Conservation (phyloP, 2,888 invertebrate genomes). For the Yponomeuta plumbellus region DNA sequence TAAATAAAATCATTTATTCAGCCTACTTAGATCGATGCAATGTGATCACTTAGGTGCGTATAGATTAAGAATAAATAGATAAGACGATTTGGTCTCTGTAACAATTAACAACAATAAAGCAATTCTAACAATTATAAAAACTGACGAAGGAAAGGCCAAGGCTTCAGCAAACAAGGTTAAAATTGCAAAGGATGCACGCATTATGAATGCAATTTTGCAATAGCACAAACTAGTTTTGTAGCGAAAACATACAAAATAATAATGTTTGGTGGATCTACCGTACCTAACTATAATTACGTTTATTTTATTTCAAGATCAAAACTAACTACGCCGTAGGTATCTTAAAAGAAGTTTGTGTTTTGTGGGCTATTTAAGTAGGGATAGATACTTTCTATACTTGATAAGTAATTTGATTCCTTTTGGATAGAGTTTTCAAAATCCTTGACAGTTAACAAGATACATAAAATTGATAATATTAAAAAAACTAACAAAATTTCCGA, state of each 20-base stretch:
- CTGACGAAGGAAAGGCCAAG: conserved; percentile 14
- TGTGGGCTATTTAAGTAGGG: too few species aligned
- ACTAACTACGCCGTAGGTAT: background rate
- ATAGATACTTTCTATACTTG: too few species aligned
- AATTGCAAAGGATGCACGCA: conserved; percentile 14
- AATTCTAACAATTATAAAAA: background rate
- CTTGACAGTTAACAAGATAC: too few species aligned
- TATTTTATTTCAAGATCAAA: background rate
- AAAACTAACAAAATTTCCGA: too few species aligned
- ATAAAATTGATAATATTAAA: too few species aligned
- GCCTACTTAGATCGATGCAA: too few species aligned
- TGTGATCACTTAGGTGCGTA: too few species aligned
- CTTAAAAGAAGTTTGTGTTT: too few species aligned
- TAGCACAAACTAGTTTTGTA: conserved; percentile 2
- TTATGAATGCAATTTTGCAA: conserved; percentile 11
- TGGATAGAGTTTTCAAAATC: too few species aligned
- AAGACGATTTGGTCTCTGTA: background rate
- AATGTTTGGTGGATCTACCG: background rate
- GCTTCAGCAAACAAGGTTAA: conserved; percentile 2
- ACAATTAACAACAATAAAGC: background rate
- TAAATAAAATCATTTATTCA: too few species aligned
- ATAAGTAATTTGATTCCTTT: too few species aligned
- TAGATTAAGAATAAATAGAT: too few species aligned
- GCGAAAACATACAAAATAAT: background rate
- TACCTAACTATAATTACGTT: background rate